phyloP scores from a whole-genome alignment of 2,888 invertebrate species.

The Lottia scabra region DNA sequence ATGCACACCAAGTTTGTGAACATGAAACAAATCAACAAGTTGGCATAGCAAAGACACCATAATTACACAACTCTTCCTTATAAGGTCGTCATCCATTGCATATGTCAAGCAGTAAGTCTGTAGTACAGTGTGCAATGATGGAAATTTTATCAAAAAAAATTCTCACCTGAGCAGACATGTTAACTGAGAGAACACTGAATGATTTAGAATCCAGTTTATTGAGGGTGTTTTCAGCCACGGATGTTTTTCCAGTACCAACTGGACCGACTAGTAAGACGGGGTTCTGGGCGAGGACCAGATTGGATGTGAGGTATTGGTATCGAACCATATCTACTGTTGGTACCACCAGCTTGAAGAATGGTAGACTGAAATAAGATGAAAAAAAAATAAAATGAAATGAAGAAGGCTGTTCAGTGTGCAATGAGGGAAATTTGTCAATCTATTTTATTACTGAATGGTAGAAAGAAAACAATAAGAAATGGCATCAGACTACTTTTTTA shows the following conservation, averaged over 20 bases:
- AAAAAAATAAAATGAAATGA: too few relatives aligned
- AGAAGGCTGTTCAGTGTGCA: not conserved
- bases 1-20: too few relatives aligned
- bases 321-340: slow-evolving; percentile 91
- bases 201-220: slow-evolving; percentile 73
- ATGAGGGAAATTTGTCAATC: too few relatives aligned
- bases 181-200: slow-evolving; percentile 80
- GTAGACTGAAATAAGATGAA: slow-evolving; percentile 75
- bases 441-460: too few relatives aligned
- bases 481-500: too few relatives aligned
- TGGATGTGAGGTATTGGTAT: slow-evolving; percentile 80
- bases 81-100: too few relatives aligned
- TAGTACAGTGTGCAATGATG: too few relatives aligned
- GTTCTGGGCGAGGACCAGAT: slow-evolving; percentile 76
- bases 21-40: too few relatives aligned
- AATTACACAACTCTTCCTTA: too few relatives aligned
- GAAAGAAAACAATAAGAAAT: too few relatives aligned
- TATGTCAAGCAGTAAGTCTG: too few relatives aligned
- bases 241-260: slow-evolving; percentile 87
- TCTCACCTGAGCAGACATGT: slow-evolving; percentile 86
- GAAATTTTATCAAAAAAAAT: not conserved
- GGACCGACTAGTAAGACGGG: slow-evolving; percentile 86
- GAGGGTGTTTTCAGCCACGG: slow-evolving; percentile 80
- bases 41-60: too few relatives aligned
- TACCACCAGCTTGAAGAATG: slow-evolving; percentile 86